Percentiles rank a stretch among this genome's conserved stretches.
These are phyloP conservation scores for Hypena proboscidalis DNA, from an alignment of 2,888 invertebrate genomes.

Conservation along the genomic window DNA sequence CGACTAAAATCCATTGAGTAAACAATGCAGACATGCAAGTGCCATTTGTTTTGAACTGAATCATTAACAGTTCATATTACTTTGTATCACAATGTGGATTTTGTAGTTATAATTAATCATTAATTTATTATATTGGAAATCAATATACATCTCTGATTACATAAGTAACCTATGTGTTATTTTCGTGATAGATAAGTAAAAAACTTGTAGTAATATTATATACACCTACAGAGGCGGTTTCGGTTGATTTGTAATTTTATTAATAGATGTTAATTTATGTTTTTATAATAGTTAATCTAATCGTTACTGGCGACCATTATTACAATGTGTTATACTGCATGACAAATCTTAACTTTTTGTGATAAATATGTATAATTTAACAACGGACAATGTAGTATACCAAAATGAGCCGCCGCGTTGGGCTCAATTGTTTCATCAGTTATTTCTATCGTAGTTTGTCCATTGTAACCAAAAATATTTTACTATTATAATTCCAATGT, in stretches of 20 bases:
- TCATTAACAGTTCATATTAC: conserved; percentile 62
- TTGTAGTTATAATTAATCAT: conserved; percentile 66
- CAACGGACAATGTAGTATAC: conserved; percentile 31
- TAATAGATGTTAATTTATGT: conserved; percentile 52
- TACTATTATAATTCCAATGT: conserved; percentile 56
- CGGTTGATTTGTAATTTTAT: conserved; percentile 68
- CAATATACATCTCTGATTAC: conserved; percentile 72
- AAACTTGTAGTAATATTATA: conserved; percentile 70
- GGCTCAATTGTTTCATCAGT: conserved; percentile 63
- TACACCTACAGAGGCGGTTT: conserved; percentile 70
- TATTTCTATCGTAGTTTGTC: conserved; percentile 52
- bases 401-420: conserved; percentile 52
- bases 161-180: conserved; percentile 76
- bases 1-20: conserved; percentile 63
- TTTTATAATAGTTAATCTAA: conserved; percentile 46
- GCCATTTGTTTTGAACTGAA: conserved; percentile 80
- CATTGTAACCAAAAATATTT: conserved; percentile 59
- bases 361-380: conserved; percentile 45
- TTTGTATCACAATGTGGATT: conserved; percentile 67
- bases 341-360: conserved; percentile 60
- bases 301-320: conserved; percentile 63
- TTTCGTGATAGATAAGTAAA: conserved; percentile 82
- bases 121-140: conserved; percentile 71
- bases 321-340: conserved; percentile 62
- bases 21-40: conserved; percentile 81